Conservation (phyloP, 2,797 vertebrate species). For the Gouania willdenowi region DNA sequence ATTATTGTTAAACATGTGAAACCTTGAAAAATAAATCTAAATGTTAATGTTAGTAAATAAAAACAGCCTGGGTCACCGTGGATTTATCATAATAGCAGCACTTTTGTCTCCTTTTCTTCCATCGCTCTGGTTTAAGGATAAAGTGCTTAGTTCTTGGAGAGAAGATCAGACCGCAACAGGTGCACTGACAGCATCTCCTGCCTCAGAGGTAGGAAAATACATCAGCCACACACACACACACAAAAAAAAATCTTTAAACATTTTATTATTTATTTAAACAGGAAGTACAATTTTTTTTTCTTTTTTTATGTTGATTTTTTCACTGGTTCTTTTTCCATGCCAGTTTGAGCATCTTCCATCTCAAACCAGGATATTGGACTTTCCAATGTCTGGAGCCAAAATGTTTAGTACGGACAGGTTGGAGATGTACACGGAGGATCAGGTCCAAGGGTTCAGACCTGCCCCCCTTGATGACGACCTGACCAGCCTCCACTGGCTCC, state of each 20-base stretch:
- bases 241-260: too few species aligned
- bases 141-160: constrained; percentile 48
- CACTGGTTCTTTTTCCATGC: constrained; percentile 41
- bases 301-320: not conserved
- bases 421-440: constrained; percentile 65
- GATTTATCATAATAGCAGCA: constrained; percentile 24
- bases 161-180: constrained; percentile 63
- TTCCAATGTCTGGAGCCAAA: constrained; percentile 71
- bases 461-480: constrained; percentile 81
- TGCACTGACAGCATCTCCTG: constrained; percentile 45
- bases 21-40: too few species aligned
- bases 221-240: too few species aligned
- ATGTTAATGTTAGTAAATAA: too few species aligned
- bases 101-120: constrained; percentile 20
- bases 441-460: constrained; percentile 51
- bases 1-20: too few species aligned
- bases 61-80: constrained; percentile 15
- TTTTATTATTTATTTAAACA: too few species aligned
- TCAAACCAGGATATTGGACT: constrained; percentile 74
- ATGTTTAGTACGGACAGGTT: constrained; percentile 77
- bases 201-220: constrained; percentile 24
- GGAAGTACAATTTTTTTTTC: not conserved
- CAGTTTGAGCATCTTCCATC: constrained; percentile 10
- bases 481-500: constrained; percentile 86
- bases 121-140: constrained; percentile 77